These are phyloP conservation scores for Morinoia aosen DNA, from an alignment of 2,888 invertebrate genomes.

Conservation along the genomic window DNA sequence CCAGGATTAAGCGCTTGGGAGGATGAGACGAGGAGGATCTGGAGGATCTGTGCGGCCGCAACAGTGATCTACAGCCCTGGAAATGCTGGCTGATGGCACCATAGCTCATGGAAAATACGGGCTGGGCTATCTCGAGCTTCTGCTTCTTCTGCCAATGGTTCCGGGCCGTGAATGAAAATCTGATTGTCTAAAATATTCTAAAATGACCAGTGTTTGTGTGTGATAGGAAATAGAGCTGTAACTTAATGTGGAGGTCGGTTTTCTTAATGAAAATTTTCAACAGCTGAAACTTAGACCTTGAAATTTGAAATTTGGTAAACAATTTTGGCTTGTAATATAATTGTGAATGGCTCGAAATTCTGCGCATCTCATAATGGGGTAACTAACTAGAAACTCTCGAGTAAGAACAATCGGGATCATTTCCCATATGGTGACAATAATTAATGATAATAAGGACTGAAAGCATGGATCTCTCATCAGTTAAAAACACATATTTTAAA, in stretches of 20 bases:
- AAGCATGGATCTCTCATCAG: too few species aligned
- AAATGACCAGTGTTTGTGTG: background rate
- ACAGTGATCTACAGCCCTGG: conserved; percentile 17
- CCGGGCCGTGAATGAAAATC: background rate
- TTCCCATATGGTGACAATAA: too few species aligned
- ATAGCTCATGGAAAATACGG: conserved; percentile 7
- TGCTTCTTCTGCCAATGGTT: background rate
- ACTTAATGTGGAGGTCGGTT: too few species aligned
- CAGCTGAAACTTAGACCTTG: too few species aligned
- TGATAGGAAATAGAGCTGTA: background rate
- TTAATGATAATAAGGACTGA: too few species aligned
- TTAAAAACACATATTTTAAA: too few species aligned
- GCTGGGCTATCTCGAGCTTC: background rate
- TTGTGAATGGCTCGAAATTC: background rate
- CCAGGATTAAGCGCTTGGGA: background rate
- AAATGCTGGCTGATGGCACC: background rate
- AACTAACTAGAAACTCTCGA: too few species aligned
- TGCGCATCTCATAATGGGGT: too few species aligned
- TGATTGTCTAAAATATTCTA: background rate
- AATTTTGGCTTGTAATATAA: background rate
- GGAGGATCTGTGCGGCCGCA: background rate
- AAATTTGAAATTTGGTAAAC: background rate
- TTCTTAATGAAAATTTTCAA: too few species aligned
- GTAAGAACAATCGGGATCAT: too few species aligned
- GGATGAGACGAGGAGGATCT: background rate